Percentiles rank a stretch among this genome's conserved stretches.
These are phyloP conservation scores for Vulpes vulpes DNA, from an alignment of 2,113 vertebrate genomes.

Conservation along the genomic window DNA sequence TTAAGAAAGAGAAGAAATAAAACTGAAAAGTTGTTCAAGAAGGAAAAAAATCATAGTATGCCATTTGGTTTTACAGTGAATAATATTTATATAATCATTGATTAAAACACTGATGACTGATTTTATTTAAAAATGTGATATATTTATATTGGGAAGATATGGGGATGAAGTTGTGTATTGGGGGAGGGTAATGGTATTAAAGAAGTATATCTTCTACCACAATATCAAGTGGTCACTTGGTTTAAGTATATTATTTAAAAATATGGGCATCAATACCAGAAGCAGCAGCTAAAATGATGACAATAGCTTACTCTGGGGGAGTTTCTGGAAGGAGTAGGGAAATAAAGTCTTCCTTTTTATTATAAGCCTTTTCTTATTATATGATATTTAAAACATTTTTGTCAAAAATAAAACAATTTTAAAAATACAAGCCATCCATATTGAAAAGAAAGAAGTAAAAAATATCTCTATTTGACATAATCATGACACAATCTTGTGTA, in stretches of 20 bases:
- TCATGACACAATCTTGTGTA: neutral
- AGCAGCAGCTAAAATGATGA: neutral
- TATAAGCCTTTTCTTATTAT: neutral
- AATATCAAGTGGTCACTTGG: neutral
- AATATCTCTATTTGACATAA: neutral
- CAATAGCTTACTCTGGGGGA: neutral
- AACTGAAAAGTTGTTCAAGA: neutral
- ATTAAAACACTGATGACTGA: neutral
- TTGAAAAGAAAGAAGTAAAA: conserved; percentile 14
- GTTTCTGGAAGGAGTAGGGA: neutral
- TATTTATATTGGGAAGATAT: neutral
- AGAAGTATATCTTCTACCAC: neutral
- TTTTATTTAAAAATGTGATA: conserved; percentile 16
- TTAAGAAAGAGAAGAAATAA: neutral
- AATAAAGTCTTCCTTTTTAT: neutral
- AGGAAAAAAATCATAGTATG: neutral
- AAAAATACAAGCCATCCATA: neutral
- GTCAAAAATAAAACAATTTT: neutral
- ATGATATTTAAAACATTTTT: neutral
- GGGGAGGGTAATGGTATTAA: neutral
- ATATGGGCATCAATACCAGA: neutral
- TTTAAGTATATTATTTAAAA: neutral
- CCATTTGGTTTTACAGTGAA: neutral
- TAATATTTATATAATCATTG: neutral
- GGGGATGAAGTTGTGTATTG: neutral